These are phyloP conservation scores for Incurvaria masculella DNA, from an alignment of 2,888 invertebrate species.

Conservation along the genomic window DNA sequence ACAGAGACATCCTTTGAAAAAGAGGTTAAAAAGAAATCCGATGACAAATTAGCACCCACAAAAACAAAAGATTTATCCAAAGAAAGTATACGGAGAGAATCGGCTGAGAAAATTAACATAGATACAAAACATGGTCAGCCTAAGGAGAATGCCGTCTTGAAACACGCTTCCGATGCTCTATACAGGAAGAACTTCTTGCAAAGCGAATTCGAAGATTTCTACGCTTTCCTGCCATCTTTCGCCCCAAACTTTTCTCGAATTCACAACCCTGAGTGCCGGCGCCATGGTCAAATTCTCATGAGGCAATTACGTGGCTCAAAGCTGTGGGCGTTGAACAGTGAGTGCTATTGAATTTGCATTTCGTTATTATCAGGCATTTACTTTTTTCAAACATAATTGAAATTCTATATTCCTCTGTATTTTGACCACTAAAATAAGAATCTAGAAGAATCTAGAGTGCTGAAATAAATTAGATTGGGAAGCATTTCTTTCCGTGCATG, in stretches of 20 bases:
- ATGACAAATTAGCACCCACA: slow-evolving; percentile 18
- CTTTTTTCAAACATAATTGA: too few relatives aligned
- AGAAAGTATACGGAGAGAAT: slow-evolving; percentile 17
- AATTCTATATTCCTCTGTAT: too few relatives aligned
- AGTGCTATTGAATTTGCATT: too few relatives aligned
- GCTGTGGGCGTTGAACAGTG: slow-evolving; percentile 71
- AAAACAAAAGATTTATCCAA: slow-evolving; percentile 17
- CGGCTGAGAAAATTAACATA: slow-evolving; percentile 4
- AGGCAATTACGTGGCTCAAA: slow-evolving; percentile 65
- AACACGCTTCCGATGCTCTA: slow-evolving; percentile 38
- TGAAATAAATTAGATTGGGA: too few relatives aligned
- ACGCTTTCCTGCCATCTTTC: slow-evolving; percentile 65
- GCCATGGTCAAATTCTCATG: slow-evolving; percentile 65
- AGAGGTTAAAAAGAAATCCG: slow-evolving; percentile 8
- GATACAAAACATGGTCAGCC: slow-evolving; percentile 8
- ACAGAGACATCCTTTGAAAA: slow-evolving; percentile 6
- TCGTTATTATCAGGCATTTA: too few relatives aligned
- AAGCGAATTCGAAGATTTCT: slow-evolving; percentile 59
- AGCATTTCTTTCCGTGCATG: too few relatives aligned
- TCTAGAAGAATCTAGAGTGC: too few relatives aligned
- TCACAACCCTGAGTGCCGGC: slow-evolving; percentile 62
- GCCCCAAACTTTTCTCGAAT: slow-evolving; percentile 65
- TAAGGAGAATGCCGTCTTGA: slow-evolving; percentile 25
- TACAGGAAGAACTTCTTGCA: slow-evolving; percentile 41
- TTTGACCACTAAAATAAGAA: too few relatives aligned